Percentiles rank a stretch among this genome's conserved stretches.
Conservation (phyloP, 2,888 invertebrate species). For the Pandemis heparana region DNA sequence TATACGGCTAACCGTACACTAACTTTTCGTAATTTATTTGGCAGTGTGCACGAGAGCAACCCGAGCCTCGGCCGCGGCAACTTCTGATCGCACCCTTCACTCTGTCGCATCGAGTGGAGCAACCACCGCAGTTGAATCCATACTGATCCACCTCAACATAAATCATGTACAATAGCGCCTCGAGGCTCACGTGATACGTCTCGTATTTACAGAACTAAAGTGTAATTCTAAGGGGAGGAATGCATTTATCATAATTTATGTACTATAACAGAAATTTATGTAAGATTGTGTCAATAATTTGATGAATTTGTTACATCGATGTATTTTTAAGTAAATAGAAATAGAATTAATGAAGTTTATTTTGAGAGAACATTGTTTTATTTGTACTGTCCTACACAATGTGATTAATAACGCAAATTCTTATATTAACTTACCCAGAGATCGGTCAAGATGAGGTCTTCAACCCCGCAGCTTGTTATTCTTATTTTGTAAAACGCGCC, state of each 20-base stretch:
- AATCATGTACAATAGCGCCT: constrained; percentile 55
- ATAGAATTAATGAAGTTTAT: constrained; percentile 73
- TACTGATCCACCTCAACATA: constrained; percentile 57
- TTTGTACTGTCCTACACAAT: constrained; percentile 28
- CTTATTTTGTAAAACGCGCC: too few relatives aligned
- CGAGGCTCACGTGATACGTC: constrained; percentile 52
- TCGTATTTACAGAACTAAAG: constrained; percentile 38
- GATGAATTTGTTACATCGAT: constrained; percentile 78
- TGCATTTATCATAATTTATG: constrained; percentile 75
- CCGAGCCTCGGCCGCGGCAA: constrained; percentile 79
- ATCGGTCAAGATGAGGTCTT: too few relatives aligned
- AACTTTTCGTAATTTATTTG: constrained; percentile 44
- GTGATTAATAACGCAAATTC: too few relatives aligned
- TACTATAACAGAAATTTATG: constrained; percentile 59
- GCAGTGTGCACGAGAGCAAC: constrained; percentile 88
- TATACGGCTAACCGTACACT: background rate
- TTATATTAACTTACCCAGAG: too few relatives aligned
- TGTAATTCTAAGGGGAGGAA: constrained; percentile 49
- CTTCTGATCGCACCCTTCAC: constrained; percentile 71
- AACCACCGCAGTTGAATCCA: constrained; percentile 52
- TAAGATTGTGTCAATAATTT: constrained; percentile 74
- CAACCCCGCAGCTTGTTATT: too few relatives aligned
- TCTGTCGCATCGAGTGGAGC: constrained; percentile 25
- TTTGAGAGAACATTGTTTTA: constrained; percentile 64
- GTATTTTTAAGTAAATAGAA: constrained; percentile 75